phyloP scores from a whole-genome alignment of 2,113 vertebrate species.

The Ptilonorhynchus violaceus region DNA sequence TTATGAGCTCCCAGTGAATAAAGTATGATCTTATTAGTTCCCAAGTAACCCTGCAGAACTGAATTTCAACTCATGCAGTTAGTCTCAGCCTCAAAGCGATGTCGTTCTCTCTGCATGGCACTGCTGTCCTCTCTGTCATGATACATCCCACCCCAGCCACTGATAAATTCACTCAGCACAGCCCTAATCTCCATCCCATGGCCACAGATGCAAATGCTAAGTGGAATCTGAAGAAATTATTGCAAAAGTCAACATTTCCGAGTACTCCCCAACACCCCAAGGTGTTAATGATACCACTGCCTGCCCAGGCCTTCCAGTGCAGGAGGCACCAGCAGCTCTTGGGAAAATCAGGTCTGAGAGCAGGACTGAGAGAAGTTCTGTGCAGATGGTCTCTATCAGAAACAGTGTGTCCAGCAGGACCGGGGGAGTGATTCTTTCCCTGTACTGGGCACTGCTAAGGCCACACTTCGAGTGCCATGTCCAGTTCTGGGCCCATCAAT shows the following conservation, averaged over 20 bases:
- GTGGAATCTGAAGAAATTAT: neutral
- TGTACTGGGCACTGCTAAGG: neutral
- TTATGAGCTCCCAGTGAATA: neutral
- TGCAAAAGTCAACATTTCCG: neutral
- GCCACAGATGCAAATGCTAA: neutral
- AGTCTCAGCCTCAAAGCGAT: neutral
- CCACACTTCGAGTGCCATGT: neutral
- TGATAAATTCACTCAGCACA: neutral
- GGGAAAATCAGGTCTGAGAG: neutral
- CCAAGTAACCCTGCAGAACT: neutral
- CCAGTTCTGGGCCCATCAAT: neutral
- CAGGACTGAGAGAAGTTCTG: neutral
- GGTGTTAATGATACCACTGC: neutral
- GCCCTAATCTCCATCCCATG: neutral
- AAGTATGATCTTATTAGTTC: neutral
- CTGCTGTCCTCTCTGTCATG: fast-evolving
- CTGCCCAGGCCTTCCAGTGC: neutral
- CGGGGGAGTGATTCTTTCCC: neutral
- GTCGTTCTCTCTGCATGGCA: neutral
- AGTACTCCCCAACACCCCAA: neutral
- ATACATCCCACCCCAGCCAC: neutral
- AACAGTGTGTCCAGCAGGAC: neutral
- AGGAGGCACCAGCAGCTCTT: neutral
- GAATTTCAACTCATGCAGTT: neutral
- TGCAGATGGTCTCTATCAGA: no score